phyloP scores from a whole-genome alignment of 2,113 vertebrate species.

The Megaleporinus macrocephalus region DNA sequence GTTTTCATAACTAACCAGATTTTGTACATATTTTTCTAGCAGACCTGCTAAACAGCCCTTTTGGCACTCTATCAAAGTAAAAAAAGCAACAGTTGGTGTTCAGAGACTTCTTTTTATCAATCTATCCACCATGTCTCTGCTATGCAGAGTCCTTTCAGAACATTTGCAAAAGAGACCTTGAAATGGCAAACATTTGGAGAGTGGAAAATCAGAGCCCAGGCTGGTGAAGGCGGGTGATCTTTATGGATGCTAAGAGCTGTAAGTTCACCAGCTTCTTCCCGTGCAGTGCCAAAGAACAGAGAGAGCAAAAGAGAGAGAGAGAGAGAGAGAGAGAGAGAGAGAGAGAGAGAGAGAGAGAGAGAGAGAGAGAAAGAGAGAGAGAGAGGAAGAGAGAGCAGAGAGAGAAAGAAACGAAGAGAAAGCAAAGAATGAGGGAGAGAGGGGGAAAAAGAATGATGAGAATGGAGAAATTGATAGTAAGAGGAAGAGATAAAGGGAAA shows the following conservation, averaged over 20 bases:
- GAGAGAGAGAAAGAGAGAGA: constrained; percentile 8
- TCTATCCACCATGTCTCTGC: constrained; percentile 12
- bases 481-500: too few relatives aligned
- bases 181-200: constrained; percentile 44
- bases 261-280: constrained; percentile 11
- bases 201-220: constrained; percentile 24
- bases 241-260: background rate
- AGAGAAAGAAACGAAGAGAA: background rate
- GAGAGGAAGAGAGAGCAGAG: background rate
- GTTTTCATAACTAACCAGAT: constrained; percentile 24
- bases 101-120: constrained; percentile 21
- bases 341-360: constrained; percentile 10
- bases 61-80: background rate
- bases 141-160: constrained; percentile 29
- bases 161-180: constrained; percentile 36
- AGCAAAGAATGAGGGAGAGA: background rate
- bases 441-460: constrained; percentile 7
- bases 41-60: background rate
- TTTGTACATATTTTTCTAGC: background rate
- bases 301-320: constrained; percentile 30
- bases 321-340: constrained; percentile 19
- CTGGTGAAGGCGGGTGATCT: background rate
- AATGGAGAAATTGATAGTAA: too few relatives aligned
- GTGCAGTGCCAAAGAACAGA: background rate
- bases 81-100: constrained; percentile 33